Conservation (phyloP, 2,113 vertebrate genomes). For the Sebastes fasciatus region DNA sequence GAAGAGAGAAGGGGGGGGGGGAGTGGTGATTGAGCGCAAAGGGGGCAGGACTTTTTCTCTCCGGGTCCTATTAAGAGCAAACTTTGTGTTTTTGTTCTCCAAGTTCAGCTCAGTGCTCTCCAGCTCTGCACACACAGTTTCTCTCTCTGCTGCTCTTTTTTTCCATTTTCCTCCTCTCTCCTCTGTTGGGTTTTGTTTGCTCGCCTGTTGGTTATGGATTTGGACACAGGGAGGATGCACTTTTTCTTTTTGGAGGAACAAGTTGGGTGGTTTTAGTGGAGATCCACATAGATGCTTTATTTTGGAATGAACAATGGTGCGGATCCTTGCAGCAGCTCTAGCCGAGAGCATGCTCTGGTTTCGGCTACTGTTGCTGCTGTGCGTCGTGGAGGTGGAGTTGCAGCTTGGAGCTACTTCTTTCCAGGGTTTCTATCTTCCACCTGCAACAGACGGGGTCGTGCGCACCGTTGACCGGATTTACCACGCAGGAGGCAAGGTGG, state of each 20-base stretch:
- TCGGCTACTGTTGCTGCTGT: slow-evolving; percentile 77
- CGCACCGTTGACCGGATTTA: slow-evolving; percentile 90
- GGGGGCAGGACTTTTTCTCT: slow-evolving; percentile 84
- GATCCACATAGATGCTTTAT: slow-evolving; percentile 48
- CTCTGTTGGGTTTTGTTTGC: slow-evolving; percentile 54
- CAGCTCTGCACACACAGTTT: slow-evolving; percentile 61
- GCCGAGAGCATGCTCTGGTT: slow-evolving; percentile 66
- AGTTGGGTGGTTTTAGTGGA: slow-evolving; percentile 55
- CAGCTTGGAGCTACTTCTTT: slow-evolving; percentile 56
- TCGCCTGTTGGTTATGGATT: slow-evolving; percentile 59
- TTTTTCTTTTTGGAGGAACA: slow-evolving; percentile 58
- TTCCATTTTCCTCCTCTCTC: not conserved
- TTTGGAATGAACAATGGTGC: slow-evolving; percentile 76
- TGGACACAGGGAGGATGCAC: slow-evolving; percentile 78
- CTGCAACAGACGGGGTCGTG: slow-evolving; percentile 87
- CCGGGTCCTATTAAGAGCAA: slow-evolving; percentile 85
- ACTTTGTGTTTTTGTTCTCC: slow-evolving; percentile 87
- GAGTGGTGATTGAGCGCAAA: slow-evolving; percentile 80
- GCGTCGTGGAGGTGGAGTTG: slow-evolving; percentile 63
- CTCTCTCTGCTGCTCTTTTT: slow-evolving; percentile 60
- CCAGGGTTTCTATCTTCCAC: slow-evolving; percentile 77
- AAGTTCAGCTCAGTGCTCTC: slow-evolving; percentile 83
- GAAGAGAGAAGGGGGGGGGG: slow-evolving; percentile 46
- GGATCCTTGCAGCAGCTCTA: slow-evolving; percentile 64
- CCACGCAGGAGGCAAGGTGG: slow-evolving; percentile 90